Evolutionary conservation across 2,888 invertebrate species (phyloP).

Genomic region (Amiota minor): DNA sequence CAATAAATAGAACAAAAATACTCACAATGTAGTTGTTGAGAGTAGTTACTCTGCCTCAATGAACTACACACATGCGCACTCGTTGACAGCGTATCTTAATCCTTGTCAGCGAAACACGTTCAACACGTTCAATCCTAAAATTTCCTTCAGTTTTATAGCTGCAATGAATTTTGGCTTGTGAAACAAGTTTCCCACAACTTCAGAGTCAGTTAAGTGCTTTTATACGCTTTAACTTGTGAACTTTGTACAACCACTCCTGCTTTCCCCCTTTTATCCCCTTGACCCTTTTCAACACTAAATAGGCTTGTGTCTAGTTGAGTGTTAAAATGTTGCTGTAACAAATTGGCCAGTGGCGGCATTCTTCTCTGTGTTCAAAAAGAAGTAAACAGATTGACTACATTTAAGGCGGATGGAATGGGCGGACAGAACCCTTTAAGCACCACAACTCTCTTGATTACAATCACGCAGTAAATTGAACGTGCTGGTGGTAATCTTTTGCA

Average conservation of each 20-base stretch:
- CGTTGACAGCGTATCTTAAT: slow-evolving; percentile 51
- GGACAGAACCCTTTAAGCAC: neutral
- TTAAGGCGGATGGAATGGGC: neutral
- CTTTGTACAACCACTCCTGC: slow-evolving; percentile 47
- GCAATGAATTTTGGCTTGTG: neutral
- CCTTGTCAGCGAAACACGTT: slow-evolving; percentile 45
- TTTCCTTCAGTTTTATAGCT: slow-evolving; percentile 14
- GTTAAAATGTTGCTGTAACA: slow-evolving; percentile 49
- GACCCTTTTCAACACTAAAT: slow-evolving; percentile 59
- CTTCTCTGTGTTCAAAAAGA: neutral
- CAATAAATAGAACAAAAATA: neutral
- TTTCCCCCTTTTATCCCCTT: neutral
- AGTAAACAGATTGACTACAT: slow-evolving; percentile 3
- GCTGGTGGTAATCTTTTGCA: slow-evolving; percentile 1
- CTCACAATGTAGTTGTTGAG: neutral
- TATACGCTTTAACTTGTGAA: slow-evolving; percentile 53
- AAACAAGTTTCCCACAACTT: neutral
- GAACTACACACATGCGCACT: slow-evolving; percentile 14
- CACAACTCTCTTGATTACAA: slow-evolving; percentile 2
- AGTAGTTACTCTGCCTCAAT: neutral
- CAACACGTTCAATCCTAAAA: slow-evolving; percentile 7
- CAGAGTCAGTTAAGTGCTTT: neutral
- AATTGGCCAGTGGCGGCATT: slow-evolving; percentile 49
- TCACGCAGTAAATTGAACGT: slow-evolving; percentile 3
- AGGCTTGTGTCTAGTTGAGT: slow-evolving; percentile 52